These are phyloP conservation scores for Oligia latruncula DNA, from an alignment of 2,888 invertebrate genomes.

Conservation along the genomic window DNA sequence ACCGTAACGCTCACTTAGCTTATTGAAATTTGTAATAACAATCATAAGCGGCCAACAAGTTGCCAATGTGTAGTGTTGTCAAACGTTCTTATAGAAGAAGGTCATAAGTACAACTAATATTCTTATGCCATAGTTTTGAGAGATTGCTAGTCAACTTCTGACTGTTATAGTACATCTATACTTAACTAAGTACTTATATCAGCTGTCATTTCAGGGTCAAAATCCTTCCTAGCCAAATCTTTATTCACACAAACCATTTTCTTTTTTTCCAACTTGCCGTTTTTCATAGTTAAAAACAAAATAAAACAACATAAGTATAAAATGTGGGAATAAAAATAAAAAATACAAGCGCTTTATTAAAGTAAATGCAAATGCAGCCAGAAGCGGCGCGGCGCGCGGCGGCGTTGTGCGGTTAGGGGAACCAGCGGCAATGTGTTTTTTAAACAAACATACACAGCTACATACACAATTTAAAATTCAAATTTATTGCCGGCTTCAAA, in stretches of 20 bases:
- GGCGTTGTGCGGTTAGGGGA: slow-evolving; percentile 36
- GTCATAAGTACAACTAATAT: too few relatives aligned
- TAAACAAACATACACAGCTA: slow-evolving; percentile 29
- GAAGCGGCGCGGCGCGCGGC: slow-evolving; percentile 4
- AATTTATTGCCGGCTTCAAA: slow-evolving; percentile 43
- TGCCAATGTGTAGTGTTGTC: too few relatives aligned
- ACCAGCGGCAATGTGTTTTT: slow-evolving; percentile 36
- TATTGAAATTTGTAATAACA: too few relatives aligned
- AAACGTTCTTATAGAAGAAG: too few relatives aligned
- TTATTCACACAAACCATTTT: slow-evolving; percentile 1
- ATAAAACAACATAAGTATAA: background rate
- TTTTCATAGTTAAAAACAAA: background rate
- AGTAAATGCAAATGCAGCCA: slow-evolving; percentile 40
- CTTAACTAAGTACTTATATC: background rate
- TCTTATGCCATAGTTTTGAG: too few relatives aligned
- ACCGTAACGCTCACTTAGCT: too few relatives aligned
- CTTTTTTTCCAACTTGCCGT: background rate
- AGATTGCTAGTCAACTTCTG: too few relatives aligned
- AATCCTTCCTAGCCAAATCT: too few relatives aligned
- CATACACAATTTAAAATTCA: slow-evolving; percentile 53
- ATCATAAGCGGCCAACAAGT: too few relatives aligned
- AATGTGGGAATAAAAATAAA: slow-evolving; percentile 3
- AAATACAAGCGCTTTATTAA: slow-evolving; percentile 27
- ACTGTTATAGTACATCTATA: too few relatives aligned
- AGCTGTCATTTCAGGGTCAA: background rate